Evolutionary conservation across 2,797 vertebrate species (phyloP), one percentile per base, ranked within the genome.

Genomic region (Meriones psammophilus): DNA sequence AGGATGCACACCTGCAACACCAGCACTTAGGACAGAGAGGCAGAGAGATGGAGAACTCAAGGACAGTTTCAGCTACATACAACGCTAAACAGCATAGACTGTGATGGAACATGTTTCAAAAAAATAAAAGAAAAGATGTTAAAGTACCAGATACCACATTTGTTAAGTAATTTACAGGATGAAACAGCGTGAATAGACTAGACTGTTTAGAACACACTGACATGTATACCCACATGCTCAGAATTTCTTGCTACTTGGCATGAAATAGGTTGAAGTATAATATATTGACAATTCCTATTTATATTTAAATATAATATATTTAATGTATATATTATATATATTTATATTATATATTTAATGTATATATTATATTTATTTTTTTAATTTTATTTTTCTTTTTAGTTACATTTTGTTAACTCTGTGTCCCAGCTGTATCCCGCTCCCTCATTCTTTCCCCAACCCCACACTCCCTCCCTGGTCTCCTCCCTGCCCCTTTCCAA

Each of bases 191-290:
- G 71, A 87, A 54, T 12, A 73, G 18, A 36, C 8, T 66, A 13
- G 42, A 42, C 42, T 6, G 86, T 56, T 89, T 69, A 42, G 85
- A 76, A 42, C 60, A 46, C 22, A 73, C 4, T 24, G 36, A 54
- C 64, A 42, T 60, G n/a, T 26, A 30, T 50, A 54, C 7, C 62
- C n/a, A 84, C 36, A 83, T 66, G 26, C 50, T 54, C 42, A 95
- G 13, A 73, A 68, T 78, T 92, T 79, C 76, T 33, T 89, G 73
- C 56, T 83, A 36, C 86, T 18, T 78, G 39, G 33, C 74, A 96
- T n/a, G 69, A 60, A 88, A 88, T 14, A 94, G 71, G 7, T 66
- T 92, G 36, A 20, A 87, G 24, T 6, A 13, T 88, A 91, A 94
- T 15, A 79, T 64, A 80, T 3, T 92, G 18, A 87, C 76, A 1